phyloP scores from a whole-genome alignment of 2,888 invertebrate species.

The Proisotoma minuta region DNA sequence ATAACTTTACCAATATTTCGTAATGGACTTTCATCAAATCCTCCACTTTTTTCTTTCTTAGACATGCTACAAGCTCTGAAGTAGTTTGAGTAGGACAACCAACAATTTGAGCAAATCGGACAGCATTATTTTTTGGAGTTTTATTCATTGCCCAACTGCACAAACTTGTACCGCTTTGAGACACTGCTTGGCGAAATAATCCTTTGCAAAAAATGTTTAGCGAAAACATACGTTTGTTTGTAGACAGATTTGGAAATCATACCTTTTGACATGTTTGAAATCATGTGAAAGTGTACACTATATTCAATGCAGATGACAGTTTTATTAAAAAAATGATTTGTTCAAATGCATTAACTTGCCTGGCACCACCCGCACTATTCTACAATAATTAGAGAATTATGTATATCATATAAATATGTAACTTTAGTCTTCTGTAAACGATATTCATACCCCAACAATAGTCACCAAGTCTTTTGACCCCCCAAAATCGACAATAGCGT shows the following conservation, averaged over 20 bases:
- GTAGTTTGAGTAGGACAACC: slow-evolving; percentile 31
- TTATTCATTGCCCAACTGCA: slow-evolving; percentile 35
- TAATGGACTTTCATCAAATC: slow-evolving; percentile 25
- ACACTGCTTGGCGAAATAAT: slow-evolving; percentile 34
- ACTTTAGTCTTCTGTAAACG: too few relatives aligned
- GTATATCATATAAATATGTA: too few relatives aligned
- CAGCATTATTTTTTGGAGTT: slow-evolving; percentile 30
- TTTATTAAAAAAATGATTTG: too few relatives aligned
- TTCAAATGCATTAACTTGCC: too few relatives aligned
- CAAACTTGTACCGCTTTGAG: slow-evolving; percentile 30
- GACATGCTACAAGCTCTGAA: slow-evolving; percentile 24
- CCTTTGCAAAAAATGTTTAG: slow-evolving; percentile 15
- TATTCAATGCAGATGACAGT: too few relatives aligned
- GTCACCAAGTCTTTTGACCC: slow-evolving; percentile 26
- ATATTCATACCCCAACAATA: slow-evolving; percentile 12
- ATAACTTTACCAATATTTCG: slow-evolving; percentile 15
- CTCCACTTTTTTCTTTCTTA: slow-evolving; percentile 13
- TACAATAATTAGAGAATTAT: neutral
- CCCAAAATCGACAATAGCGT: slow-evolving; percentile 27
- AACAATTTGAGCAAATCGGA: slow-evolving; percentile 19
- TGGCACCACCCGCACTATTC: slow-evolving; percentile 22
- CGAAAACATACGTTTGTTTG: neutral
- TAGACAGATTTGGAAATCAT: neutral
- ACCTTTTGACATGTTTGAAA: slow-evolving; percentile 29
- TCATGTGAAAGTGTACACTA: slow-evolving; percentile 22